Evolutionary conservation across 2,888 invertebrate species (phyloP).

Genomic region (Leptopilina syphax): DNA sequence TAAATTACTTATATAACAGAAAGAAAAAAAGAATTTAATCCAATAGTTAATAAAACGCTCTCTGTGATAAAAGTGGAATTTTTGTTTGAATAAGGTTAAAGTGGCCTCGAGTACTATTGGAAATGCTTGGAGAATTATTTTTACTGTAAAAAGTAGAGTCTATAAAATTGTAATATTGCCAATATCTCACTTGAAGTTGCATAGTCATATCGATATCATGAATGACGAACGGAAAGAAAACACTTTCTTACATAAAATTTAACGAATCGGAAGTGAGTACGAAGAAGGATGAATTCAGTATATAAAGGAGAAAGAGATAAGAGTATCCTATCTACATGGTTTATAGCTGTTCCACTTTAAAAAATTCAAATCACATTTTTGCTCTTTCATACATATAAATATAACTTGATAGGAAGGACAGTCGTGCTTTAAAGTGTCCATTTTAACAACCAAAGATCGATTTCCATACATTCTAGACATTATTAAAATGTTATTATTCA

Average conservation of each 20-base stretch:
- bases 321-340: conserved; percentile 59
- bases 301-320: conserved; percentile 53
- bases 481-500: conserved; percentile 45
- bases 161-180: neutral
- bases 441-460: conserved; percentile 33
- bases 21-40: too few relatives aligned
- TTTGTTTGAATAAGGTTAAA: neutral
- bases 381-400: neutral
- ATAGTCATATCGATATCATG: conserved; percentile 6
- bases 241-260: conserved; percentile 63
- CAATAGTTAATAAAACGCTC: too few relatives aligned
- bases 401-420: neutral
- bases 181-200: conserved; percentile 18
- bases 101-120: neutral
- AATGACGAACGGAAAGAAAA: conserved; percentile 49
- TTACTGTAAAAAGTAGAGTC: neutral
- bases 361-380: conserved; percentile 44
- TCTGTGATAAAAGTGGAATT: too few relatives aligned
- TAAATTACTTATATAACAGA: too few relatives aligned
- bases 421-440: neutral
- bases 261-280: conserved; percentile 65
- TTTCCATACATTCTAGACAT: neutral
- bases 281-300: conserved; percentile 52
- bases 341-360: conserved; percentile 60
- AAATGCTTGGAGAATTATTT: neutral